A percentile compares a stretch with the other conserved stretches of the same genome.
Evolutionary conservation across 2,888 invertebrate species (phyloP).

Genomic region (Entomobrya multifasciata): DNA sequence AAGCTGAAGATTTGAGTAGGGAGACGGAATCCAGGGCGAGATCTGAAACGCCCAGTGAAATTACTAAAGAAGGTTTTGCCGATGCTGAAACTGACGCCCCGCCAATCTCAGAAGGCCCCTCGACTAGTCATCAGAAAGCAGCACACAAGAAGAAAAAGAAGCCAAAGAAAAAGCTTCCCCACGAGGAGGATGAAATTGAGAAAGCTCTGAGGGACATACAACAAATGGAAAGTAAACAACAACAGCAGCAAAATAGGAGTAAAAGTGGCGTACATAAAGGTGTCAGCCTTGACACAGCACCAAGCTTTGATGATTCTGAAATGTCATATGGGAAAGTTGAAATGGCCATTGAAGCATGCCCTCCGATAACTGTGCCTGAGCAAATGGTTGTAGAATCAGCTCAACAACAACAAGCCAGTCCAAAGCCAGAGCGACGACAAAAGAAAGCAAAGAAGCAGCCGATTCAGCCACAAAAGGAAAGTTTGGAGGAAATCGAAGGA

Average conservation of each 20-base stretch:
- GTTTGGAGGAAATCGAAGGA: slow-evolving; percentile 14
- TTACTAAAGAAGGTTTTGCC: slow-evolving; percentile 64
- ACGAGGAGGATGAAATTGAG: slow-evolving; percentile 76
- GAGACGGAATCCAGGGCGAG: slow-evolving; percentile 34
- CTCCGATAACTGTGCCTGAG: neutral
- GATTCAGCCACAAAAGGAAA: neutral
- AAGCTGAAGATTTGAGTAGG: slow-evolving; percentile 24
- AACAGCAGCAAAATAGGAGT: neutral
- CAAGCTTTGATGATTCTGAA: slow-evolving; percentile 60
- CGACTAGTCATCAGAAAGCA: slow-evolving; percentile 14
- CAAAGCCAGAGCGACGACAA: slow-evolving; percentile 58
- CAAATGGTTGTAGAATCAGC: slow-evolving; percentile 11
- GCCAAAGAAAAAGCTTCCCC: slow-evolving; percentile 66
- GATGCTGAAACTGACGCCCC: slow-evolving; percentile 60
- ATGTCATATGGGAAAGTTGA: slow-evolving; percentile 37
- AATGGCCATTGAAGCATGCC: neutral
- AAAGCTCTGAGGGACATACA: slow-evolving; percentile 76
- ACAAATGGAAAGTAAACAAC: slow-evolving; percentile 53
- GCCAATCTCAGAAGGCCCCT: slow-evolving; percentile 53
- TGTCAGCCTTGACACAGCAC: slow-evolving; percentile 53
- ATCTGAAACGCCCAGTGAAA: slow-evolving; percentile 65
- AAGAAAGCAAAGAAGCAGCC: slow-evolving; percentile 44
- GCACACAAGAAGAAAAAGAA: slow-evolving; percentile 75
- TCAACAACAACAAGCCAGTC: neutral
- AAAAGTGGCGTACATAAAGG: slow-evolving; percentile 46